A percentile compares a stretch with the other conserved stretches of the same genome.
Evolutionary conservation across 1,140 invertebrate genomes (phyloP).

Genomic region (Scaptomyza montana): DNA sequence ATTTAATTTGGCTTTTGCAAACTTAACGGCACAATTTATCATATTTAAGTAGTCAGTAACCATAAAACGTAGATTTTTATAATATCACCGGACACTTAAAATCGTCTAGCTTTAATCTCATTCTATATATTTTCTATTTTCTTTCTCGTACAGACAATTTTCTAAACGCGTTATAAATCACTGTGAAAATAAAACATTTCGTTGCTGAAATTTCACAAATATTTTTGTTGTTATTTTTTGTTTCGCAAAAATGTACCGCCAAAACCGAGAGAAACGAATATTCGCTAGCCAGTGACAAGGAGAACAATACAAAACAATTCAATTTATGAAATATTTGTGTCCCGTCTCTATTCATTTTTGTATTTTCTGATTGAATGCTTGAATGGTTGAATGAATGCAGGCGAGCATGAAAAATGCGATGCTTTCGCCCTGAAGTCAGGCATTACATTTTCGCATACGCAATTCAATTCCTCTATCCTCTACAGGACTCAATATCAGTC

Average conservation of each 20-base stretch:
- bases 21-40: constrained; percentile 67
- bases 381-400: constrained; percentile 39
- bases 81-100: constrained; percentile 5
- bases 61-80: constrained; percentile 26
- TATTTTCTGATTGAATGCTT: constrained; percentile 34
- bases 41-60: constrained; percentile 73
- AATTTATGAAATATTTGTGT: constrained; percentile 71
- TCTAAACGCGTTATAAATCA: constrained; percentile 67
- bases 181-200: constrained; percentile 19
- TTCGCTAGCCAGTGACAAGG: constrained; percentile 15
- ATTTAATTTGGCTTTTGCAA: constrained; percentile 49
- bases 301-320: constrained; percentile 70
- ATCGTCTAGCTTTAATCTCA: constrained; percentile 12
- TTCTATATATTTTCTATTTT: constrained; percentile 19
- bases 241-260: neutral
- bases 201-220: constrained; percentile 20
- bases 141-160: constrained; percentile 33
- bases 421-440: constrained; percentile 11
- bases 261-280: constrained; percentile 5
- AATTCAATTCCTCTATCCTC: constrained; percentile 40
- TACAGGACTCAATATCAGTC: neutral
- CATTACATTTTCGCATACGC: constrained; percentile 61
- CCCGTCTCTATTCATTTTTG: neutral
- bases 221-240: constrained; percentile 7
- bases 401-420: constrained; percentile 50